Percentiles rank a stretch among this genome's conserved stretches.
Evolutionary conservation across 1,140 invertebrate species (phyloP).

Genomic region (Neodiprion fabricii): DNA sequence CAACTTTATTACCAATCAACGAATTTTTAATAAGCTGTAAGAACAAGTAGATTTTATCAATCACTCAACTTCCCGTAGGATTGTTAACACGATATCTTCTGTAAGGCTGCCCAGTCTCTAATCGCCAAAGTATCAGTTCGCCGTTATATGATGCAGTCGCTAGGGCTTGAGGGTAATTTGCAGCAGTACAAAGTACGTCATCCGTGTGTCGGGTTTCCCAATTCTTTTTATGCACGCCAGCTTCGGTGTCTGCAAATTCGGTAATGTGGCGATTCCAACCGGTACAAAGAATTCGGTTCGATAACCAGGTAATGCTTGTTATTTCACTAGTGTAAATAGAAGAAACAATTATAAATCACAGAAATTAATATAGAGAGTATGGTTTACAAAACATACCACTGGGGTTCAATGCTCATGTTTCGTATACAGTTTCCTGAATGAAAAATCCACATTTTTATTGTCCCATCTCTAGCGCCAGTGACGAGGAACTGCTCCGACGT

Average conservation of each 20-base stretch:
- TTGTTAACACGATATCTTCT: slow-evolving; percentile 50
- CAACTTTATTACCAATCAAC: no score
- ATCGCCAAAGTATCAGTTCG: slow-evolving; percentile 79
- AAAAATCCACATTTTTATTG: slow-evolving; percentile 81
- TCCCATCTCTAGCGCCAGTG: slow-evolving; percentile 73
- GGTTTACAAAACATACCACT: slow-evolving; percentile 39
- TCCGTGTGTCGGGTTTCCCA: slow-evolving; percentile 76
- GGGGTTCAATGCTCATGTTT: slow-evolving; percentile 67
- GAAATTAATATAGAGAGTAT: slow-evolving; percentile 2
- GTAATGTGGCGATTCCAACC: slow-evolving; percentile 75
- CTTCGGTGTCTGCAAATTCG: slow-evolving; percentile 70
- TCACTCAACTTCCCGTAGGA: slow-evolving; percentile 38
- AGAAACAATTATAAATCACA: neutral
- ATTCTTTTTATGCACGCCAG: slow-evolving; percentile 51
- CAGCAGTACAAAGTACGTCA: slow-evolving; percentile 72
- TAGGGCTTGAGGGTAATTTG: slow-evolving; percentile 67
- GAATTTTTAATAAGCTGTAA: no score
- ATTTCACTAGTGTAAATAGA: slow-evolving; percentile 39
- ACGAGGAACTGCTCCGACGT: slow-evolving; percentile 71
- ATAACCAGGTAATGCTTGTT: slow-evolving; percentile 50
- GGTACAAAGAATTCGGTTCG: slow-evolving; percentile 69
- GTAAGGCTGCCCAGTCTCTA: slow-evolving; percentile 74
- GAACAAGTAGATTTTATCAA: neutral
- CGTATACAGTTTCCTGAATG: slow-evolving; percentile 74
- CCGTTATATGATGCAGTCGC: slow-evolving; percentile 76